Percentiles rank a stretch among this genome's conserved stretches.
Conservation (phyloP, 2,113 vertebrate species). For the Cricetomys ansorgei region DNA sequence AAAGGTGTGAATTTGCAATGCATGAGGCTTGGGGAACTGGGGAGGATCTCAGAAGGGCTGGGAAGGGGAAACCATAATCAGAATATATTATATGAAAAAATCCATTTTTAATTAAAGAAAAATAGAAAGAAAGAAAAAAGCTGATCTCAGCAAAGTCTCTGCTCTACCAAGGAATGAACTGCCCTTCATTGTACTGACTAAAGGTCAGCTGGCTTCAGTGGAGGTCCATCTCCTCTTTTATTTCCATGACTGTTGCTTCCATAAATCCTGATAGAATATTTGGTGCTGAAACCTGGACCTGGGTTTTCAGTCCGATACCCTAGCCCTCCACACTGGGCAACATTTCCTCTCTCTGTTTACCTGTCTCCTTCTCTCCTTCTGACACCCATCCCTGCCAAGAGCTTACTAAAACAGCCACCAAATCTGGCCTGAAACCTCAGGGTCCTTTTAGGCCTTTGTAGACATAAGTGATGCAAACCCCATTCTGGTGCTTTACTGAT, state of each 20-base stretch:
- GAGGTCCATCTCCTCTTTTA: neutral
- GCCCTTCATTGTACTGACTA: neutral
- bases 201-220: neutral
- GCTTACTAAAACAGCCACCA: too few relatives aligned
- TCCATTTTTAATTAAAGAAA: neutral
- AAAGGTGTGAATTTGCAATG: neutral
- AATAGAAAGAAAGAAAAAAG: neutral
- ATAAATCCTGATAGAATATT: neutral
- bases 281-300: neutral
- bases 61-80: neutral
- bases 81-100: neutral
- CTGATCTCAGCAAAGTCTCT: neutral
- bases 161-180: neutral
- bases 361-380: neutral
- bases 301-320: neutral
- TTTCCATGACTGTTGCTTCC: neutral
- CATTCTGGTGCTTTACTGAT: too few relatives aligned
- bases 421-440: neutral
- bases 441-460: neutral
- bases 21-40: fast-evolving
- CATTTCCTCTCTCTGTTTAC: too few relatives aligned
- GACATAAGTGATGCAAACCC: neutral
- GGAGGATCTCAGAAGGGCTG: neutral
- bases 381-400: neutral
- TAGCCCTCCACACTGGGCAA: neutral